Percentiles rank a stretch among this genome's conserved stretches.
These are phyloP conservation scores for Actias luna DNA, from an alignment of 2,888 invertebrate genomes.

Conservation along the genomic window DNA sequence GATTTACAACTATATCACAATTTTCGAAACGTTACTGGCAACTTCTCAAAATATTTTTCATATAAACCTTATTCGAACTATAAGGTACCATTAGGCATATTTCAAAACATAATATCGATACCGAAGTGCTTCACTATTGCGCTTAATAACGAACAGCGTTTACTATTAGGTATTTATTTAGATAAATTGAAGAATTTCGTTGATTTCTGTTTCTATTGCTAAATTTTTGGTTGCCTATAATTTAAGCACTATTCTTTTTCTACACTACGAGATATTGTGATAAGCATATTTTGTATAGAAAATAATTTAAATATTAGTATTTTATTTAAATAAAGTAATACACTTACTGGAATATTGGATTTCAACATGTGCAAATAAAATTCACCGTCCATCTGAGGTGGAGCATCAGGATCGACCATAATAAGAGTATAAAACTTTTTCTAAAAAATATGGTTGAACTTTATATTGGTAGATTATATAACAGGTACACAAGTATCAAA, in stretches of 20 bases:
- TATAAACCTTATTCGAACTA: too few species aligned
- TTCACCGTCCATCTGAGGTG: conserved; percentile 67
- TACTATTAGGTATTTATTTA: not conserved
- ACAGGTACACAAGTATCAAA: not conserved
- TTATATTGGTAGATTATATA: not conserved
- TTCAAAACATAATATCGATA: too few species aligned
- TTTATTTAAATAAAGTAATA: not conserved
- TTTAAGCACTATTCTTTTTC: not conserved
- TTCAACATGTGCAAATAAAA: conserved; percentile 77
- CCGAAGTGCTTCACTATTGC: too few species aligned
- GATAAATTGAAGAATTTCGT: too few species aligned
- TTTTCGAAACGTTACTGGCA: too few species aligned
- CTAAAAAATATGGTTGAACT: conserved; percentile 45
- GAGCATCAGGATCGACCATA: conserved; percentile 75
- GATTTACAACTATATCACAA: too few species aligned
- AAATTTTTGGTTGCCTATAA: too few species aligned
- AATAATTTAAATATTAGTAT: not conserved
- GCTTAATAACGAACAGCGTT: too few species aligned
- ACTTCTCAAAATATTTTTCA: too few species aligned
- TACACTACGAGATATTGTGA: too few species aligned
- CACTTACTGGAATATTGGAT: conserved; percentile 75
- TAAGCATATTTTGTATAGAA: not conserved
- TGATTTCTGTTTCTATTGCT: too few species aligned
- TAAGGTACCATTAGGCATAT: too few species aligned
- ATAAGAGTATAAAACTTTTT: conserved; percentile 74